Evolutionary conservation across 2,113 vertebrate genomes (phyloP).

Genomic region (Tyto alba): DNA sequence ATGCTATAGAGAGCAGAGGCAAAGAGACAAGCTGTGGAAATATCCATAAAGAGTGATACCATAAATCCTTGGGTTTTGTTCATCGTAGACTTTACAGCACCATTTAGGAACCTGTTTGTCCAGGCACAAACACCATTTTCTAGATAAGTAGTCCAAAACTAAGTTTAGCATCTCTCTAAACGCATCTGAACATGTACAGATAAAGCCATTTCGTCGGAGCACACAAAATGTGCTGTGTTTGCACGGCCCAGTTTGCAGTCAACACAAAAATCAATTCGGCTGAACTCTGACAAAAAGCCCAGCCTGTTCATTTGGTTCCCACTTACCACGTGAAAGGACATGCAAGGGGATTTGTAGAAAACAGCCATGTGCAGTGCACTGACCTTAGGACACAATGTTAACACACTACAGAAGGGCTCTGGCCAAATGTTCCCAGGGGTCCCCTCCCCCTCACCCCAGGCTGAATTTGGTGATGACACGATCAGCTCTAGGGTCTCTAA

Average conservation of each 20-base stretch:
- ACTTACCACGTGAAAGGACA: neutral
- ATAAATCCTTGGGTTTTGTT: neutral
- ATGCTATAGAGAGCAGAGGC: neutral
- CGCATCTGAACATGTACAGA: neutral
- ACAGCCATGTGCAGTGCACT: neutral
- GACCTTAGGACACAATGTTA: neutral
- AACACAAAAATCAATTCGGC: neutral
- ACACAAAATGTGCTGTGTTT: neutral
- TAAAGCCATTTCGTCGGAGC: neutral
- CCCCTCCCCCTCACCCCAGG: neutral
- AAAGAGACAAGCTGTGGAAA: neutral
- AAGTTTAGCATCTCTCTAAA: neutral
- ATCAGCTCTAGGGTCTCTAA: neutral
- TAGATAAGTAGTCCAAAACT: neutral
- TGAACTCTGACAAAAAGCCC: neutral
- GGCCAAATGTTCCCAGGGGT: neutral
- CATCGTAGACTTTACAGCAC: neutral
- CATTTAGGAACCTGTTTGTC: neutral
- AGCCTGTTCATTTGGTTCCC: neutral
- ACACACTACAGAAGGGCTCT: neutral
- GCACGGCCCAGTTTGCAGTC: neutral
- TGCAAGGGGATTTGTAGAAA: neutral
- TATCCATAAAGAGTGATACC: neutral
- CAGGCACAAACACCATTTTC: neutral
- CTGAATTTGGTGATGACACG: neutral